phyloP scores from a whole-genome alignment of 1,140 invertebrate species.

The Epicauta chinensis region DNA sequence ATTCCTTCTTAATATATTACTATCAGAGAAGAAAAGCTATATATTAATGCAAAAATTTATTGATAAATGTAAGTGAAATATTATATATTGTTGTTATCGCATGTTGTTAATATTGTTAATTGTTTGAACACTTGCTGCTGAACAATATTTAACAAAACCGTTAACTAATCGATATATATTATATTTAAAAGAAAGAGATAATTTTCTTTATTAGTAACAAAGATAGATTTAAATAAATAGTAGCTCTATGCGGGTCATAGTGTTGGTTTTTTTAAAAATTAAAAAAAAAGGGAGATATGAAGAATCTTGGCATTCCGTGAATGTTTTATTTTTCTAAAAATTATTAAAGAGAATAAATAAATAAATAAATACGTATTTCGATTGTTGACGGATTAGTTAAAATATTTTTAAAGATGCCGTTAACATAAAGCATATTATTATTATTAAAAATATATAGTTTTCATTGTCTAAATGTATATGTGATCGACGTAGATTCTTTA shows the following conservation, averaged over 20 bases:
- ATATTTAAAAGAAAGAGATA: too few species aligned
- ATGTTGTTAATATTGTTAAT: constrained; percentile 45
- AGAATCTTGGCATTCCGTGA: too few species aligned
- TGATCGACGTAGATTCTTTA: too few species aligned
- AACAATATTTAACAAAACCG: constrained; percentile 28
- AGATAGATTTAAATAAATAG: not conserved
- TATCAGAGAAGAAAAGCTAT: constrained; percentile 25
- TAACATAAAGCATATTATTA: constrained; percentile 7
- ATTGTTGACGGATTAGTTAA: constrained; percentile 31
- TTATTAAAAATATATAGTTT: constrained; percentile 19
- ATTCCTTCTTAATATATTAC: constrained; percentile 35
- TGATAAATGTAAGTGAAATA: constrained; percentile 35
- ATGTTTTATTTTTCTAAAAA: not conserved
- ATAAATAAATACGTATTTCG: constrained; percentile 6
- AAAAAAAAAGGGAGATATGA: not conserved
- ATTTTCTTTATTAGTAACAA: too few species aligned
- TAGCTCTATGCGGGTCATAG: constrained; percentile 32
- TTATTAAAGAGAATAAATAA: not conserved
- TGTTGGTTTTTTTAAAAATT: not conserved
- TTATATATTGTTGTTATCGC: constrained; percentile 43
- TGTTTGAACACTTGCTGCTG: constrained; percentile 31
- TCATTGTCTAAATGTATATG: constrained; percentile 34
- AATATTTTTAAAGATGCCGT: constrained; percentile 22
- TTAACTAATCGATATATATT: constrained; percentile 27
- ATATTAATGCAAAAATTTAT: not conserved